Percentiles rank a stretch among this genome's conserved stretches.
phyloP scores from a whole-genome alignment of 1,140 invertebrate species.

The Drosophila suzukii region DNA sequence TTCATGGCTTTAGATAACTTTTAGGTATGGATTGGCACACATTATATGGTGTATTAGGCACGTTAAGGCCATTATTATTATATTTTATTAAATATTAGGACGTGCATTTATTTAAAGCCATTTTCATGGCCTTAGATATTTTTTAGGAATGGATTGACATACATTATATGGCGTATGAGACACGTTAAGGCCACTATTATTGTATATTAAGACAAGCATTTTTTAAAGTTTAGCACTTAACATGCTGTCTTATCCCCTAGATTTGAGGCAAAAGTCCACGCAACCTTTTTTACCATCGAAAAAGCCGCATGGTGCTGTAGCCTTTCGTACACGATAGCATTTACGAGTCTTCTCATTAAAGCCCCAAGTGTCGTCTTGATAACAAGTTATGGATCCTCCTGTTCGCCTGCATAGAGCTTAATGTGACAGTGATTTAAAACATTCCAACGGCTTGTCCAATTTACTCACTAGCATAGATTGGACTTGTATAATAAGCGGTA shows the following conservation, averaged over 20 bases:
- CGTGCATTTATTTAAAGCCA: background rate
- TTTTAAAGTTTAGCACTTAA: too few relatives aligned
- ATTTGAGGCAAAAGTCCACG: conserved; percentile 16
- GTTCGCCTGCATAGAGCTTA: conserved; percentile 22
- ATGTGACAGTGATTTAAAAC: background rate
- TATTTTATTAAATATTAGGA: too few relatives aligned
- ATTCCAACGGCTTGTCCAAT: too few relatives aligned
- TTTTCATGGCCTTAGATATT: background rate
- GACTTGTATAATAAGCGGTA: background rate
- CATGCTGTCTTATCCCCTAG: background rate
- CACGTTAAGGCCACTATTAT: too few relatives aligned
- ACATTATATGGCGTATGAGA: too few relatives aligned
- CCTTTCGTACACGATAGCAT: conserved; percentile 12
- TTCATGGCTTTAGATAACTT: background rate
- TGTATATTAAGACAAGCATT: background rate
- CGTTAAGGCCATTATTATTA: too few relatives aligned
- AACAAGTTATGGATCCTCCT: conserved; percentile 19
- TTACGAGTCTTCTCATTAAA: conserved; percentile 10
- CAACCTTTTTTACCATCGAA: conserved; percentile 40
- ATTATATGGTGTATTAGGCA: too few relatives aligned
- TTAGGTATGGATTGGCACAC: background rate
- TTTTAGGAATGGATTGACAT: background rate
- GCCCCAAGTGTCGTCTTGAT: conserved; percentile 27
- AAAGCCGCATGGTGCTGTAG: conserved; percentile 29
- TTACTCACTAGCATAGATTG: conserved; percentile 26